Evolutionary conservation across 1,140 invertebrate genomes (phyloP), one percentile per base, ranked within the genome.

Genomic region (Venturia canescens): DNA sequence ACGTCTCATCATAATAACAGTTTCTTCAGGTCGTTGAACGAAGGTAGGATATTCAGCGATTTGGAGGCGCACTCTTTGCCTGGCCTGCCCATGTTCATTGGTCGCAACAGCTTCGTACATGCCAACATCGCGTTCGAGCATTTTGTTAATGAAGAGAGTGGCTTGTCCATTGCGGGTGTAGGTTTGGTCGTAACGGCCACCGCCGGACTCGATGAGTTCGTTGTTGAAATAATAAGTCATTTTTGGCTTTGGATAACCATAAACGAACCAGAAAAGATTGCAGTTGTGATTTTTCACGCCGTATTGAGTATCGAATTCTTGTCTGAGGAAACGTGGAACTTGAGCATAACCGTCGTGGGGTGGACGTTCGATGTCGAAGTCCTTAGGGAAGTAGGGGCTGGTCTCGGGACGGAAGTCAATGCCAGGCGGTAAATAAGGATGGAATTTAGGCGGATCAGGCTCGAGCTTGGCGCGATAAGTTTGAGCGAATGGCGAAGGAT

Each of bases 1-100:
- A 77, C 95, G 94, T 63, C 97, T 92, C 3, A 95, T 88, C 93
- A 97, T 95, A 11, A 97, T 94, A 38, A 95, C 94, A 1, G 94
- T 94, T 89, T 99, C 97, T 75, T 97, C 95, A 0, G 96, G 96
- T 63, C 98, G 93, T 83, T 96, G 94, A 70, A 98, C 94, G 90
- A 99, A 99, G 50, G 94, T 93, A 0, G 98, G 98, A 90, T 97
- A 96, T 89, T 99, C 98, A 7, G 98, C 98, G 78, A 98, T 95
- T 87, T 97, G 94, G 3, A 99, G 91, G 18, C 94, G 93, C 3
- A 99, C 96, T 18, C 95, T 93, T 87, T 98, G 98, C 18, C 96
- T 93, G 0, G 96, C 96, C 86, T 96, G 95, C 0, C 98, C 98
- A 88, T 98, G 96, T 86, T 98, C 97, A 91, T 99, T 99, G 21